Base-by-base conservation (phyloP, 37 sponge, comb jelly and placozoan genomes). In the Amphimedon queenslandica region DNA sequence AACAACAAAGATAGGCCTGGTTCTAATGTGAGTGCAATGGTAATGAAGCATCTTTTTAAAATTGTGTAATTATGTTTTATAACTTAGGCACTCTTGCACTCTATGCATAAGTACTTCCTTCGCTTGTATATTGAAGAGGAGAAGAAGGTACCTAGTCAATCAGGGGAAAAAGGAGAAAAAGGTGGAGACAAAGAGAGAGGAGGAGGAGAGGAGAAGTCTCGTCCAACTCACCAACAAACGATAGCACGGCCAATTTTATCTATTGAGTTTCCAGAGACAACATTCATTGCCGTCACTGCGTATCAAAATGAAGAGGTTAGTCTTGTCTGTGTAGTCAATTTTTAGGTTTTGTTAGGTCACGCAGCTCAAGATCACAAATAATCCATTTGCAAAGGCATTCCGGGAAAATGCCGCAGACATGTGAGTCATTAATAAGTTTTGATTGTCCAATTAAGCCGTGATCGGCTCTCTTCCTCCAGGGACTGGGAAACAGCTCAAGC, bases 381-480 rank as follows among this genome's bases (percentile, higher is more conserved):
- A 92, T 67, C 93, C 93, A 37, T 87, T 87, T 71, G 93, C 93
- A 57, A 92, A 87, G 40, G 93, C 93, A 42, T 92, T 92, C 77
- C 58, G 88, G 41, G 93, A 92, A 41, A 83, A 42, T 57, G 67
- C 84, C 25, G 76, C 80, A 24, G 84, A 89, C 55, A 64, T 77
- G 89, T 89, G 70, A 53, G 53, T 47, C 8, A 47, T 18, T 13
- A 47, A 47, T 47, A 13, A 18, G 8, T 47, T 13, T 18, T 47
- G 53, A 13, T 47, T 47, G 53, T 47, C 13, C 53, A 8, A 47
- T 47, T 47, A 47, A 47, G 53, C 53, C 8, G 53, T 18, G 13
- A 47, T 47, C 13, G 53, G 13, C 13, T 47, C 13, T 18, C 13
- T 47, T 33, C 20, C 37, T 57, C 72, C 37, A 88, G 88, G 67